Conservation (phyloP, 2,888 invertebrate genomes). For the Neria commutata region DNA sequence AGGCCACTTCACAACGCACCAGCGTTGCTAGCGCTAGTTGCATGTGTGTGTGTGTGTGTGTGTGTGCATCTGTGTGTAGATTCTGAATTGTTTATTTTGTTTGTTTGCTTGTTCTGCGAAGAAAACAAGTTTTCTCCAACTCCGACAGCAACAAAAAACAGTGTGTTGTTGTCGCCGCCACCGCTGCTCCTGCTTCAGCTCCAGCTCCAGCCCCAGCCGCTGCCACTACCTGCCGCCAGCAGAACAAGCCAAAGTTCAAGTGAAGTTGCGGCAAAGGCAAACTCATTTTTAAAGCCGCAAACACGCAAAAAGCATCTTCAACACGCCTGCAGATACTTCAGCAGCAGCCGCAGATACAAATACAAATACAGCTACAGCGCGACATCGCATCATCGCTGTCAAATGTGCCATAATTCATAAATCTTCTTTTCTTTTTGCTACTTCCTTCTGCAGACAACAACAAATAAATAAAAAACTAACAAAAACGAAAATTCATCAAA, state of each 20-base stretch:
- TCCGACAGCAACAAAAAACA: conserved; percentile 32
- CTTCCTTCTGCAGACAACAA: no score
- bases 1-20: no score
- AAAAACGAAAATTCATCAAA: not conserved
- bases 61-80: conserved; percentile 6
- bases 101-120: conserved; percentile 38
- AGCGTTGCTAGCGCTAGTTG: not conserved
- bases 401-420: no score
- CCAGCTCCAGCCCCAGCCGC: not conserved
- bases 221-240: not conserved
- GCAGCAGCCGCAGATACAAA: no score
- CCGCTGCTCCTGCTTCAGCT: no score
- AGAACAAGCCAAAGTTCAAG: conserved; percentile 16
- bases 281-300: no score
- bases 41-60: not conserved
- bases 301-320: no score
- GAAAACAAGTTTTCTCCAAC: conserved; percentile 48
- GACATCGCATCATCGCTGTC: no score
- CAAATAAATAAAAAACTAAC: not conserved
- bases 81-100: conserved; percentile 41
- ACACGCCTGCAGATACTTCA: no score
- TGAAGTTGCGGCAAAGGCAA: conserved; percentile 18
- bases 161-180: conserved; percentile 21
- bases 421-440: no score
- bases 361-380: no score